phyloP scores from a whole-genome alignment of 2,113 vertebrate species.

The Cynopterus brachyotis region DNA sequence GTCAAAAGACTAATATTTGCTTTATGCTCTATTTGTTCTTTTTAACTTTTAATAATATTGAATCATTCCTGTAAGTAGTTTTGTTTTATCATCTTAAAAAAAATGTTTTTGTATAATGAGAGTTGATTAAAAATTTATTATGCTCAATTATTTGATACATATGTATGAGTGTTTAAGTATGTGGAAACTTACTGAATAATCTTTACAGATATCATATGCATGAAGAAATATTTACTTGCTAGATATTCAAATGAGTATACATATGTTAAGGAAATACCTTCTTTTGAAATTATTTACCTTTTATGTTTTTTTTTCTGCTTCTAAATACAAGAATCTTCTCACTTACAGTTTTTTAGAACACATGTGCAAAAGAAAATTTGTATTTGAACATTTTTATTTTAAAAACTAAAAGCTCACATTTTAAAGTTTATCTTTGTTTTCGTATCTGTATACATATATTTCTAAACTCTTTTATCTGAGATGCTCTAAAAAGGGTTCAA shows the following conservation, averaged over 20 bases:
- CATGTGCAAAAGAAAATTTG: constrained; percentile 25
- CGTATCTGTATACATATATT: not conserved
- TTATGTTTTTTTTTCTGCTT: constrained; percentile 53
- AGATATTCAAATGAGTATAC: constrained; percentile 26
- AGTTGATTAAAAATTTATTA: constrained; percentile 42
- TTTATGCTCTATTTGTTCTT: constrained; percentile 7
- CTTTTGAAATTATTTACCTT: constrained; percentile 60
- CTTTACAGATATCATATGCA: not conserved
- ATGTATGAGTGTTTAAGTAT: constrained; percentile 17
- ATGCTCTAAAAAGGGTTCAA: constrained; percentile 66
- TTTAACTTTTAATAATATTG: constrained; percentile 28
- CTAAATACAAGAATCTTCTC: not conserved
- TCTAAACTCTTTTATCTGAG: constrained; percentile 28
- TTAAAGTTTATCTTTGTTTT: constrained; percentile 32
- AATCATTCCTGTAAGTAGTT: constrained; percentile 41
- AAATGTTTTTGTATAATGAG: not conserved
- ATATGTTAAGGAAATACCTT: constrained; percentile 56
- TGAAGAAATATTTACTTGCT: not conserved
- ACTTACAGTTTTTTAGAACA: constrained; percentile 19
- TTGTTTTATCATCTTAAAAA: constrained; percentile 41
- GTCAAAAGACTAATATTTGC: not conserved
- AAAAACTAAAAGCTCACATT: constrained; percentile 35
- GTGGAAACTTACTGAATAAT: constrained; percentile 45
- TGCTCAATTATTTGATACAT: constrained; percentile 8
- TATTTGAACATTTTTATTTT: constrained; percentile 32